These are phyloP conservation scores for Sarcophaga bullata DNA, from an alignment of 1,140 invertebrate genomes.

Conservation along the genomic window DNA sequence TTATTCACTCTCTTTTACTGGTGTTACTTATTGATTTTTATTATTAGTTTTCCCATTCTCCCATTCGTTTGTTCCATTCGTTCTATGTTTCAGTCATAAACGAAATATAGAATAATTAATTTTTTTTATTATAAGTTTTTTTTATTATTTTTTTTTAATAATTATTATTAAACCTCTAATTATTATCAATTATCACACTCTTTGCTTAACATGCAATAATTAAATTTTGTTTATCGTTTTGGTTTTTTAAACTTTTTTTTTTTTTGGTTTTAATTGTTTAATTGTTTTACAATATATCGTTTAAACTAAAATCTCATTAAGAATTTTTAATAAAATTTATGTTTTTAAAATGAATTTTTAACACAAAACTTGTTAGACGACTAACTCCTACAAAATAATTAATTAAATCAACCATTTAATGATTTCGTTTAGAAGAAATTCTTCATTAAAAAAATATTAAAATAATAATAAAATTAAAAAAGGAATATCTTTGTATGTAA, in stretches of 20 bases:
- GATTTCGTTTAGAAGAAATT: background rate
- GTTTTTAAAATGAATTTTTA: too few species aligned
- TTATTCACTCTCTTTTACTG: too few species aligned
- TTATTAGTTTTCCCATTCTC: too few species aligned
- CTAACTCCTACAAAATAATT: background rate
- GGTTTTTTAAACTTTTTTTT: background rate
- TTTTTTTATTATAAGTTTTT: background rate
- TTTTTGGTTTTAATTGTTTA: background rate
- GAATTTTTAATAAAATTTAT: background rate
- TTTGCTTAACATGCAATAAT: background rate
- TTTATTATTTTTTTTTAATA: background rate
- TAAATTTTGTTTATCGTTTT: background rate
- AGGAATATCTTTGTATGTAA: background rate
- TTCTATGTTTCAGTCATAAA: too few species aligned
- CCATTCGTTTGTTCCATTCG: too few species aligned
- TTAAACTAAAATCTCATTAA: too few species aligned
- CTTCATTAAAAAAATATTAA: background rate
- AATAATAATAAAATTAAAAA: too few species aligned
- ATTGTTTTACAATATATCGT: too few species aligned
- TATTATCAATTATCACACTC: background rate
- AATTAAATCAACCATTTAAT: background rate
- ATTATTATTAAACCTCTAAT: too few species aligned
- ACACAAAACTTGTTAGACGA: background rate
- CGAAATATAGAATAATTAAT: background rate
- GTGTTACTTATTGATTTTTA: too few species aligned